Percentiles rank a stretch among this genome's conserved stretches.
Conservation (phyloP, 2,113 vertebrate genomes). For the Pundamilia nyererei region DNA sequence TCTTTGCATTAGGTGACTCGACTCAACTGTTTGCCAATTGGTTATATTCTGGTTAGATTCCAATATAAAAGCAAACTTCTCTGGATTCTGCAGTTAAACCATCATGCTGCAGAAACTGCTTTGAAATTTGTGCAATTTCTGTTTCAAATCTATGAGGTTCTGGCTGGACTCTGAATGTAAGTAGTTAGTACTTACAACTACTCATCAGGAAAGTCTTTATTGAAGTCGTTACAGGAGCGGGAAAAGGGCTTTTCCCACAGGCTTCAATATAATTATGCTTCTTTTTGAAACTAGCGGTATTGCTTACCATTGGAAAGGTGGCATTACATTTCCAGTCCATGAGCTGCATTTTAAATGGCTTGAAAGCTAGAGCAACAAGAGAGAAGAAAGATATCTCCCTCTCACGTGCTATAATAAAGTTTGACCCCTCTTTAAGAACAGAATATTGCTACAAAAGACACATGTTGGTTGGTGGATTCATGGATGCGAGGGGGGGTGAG, state of each 20-base stretch:
- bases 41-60: not conserved
- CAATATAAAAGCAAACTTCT: not conserved
- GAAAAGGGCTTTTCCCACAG: not conserved
- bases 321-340: not conserved
- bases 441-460: not conserved
- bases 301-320: not conserved
- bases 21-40: not conserved
- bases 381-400: not conserved
- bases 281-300: not conserved
- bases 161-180: not conserved
- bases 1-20: not conserved
- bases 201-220: not conserved
- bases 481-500: not conserved
- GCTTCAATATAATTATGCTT: not conserved
- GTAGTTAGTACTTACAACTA: not conserved
- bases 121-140: not conserved
- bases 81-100: not conserved
- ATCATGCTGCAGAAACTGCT: not conserved
- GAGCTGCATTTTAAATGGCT: not conserved
- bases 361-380: not conserved
- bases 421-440: conserved; percentile 18
- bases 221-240: not conserved
- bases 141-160: not conserved
- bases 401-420: conserved; percentile 13
- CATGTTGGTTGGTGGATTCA: not conserved